A percentile compares a stretch with the other conserved stretches of the same genome.
Evolutionary conservation across 92 coral and sea anemone species (phyloP).

Genomic region (Actinostola sp.): DNA sequence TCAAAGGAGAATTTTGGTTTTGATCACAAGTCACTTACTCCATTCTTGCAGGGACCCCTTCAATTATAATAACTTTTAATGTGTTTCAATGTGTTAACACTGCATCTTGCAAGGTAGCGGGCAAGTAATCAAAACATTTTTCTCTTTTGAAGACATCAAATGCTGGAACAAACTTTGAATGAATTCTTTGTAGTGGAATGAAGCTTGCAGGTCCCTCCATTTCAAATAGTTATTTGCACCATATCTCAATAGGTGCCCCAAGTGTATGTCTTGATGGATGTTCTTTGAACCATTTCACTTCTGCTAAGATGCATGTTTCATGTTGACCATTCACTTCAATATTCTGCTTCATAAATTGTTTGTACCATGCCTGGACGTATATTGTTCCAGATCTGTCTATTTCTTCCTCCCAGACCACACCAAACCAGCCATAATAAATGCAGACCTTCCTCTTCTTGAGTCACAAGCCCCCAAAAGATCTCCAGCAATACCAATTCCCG

Average conservation of each 20-base stretch:
- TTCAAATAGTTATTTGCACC: not conserved
- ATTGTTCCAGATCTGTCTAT: not conserved
- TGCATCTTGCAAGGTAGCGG: too few relatives aligned
- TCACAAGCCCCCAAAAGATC: not conserved
- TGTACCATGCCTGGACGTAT: not conserved
- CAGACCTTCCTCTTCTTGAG: not conserved
- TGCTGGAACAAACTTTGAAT: too few relatives aligned
- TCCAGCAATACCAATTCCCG: not conserved
- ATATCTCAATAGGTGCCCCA: slow-evolving; percentile 3
- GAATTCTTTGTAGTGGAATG: not conserved
- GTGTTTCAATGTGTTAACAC: too few relatives aligned
- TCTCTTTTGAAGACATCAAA: too few relatives aligned
- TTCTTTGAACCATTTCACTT: slow-evolving; percentile 11
- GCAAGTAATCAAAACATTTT: too few relatives aligned
- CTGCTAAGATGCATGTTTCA: not conserved
- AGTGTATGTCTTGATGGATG: not conserved
- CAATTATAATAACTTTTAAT: too few relatives aligned
- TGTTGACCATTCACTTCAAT: not conserved
- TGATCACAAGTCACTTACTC: too few relatives aligned
- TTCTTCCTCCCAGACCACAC: not conserved
- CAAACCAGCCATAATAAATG: not conserved
- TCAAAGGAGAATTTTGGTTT: too few relatives aligned
- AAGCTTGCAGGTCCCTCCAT: not conserved
- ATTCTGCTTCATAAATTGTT: not conserved
- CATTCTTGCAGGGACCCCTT: too few relatives aligned